Conservation (phyloP, 2,797 vertebrate species). For the Australoheros facetus region DNA sequence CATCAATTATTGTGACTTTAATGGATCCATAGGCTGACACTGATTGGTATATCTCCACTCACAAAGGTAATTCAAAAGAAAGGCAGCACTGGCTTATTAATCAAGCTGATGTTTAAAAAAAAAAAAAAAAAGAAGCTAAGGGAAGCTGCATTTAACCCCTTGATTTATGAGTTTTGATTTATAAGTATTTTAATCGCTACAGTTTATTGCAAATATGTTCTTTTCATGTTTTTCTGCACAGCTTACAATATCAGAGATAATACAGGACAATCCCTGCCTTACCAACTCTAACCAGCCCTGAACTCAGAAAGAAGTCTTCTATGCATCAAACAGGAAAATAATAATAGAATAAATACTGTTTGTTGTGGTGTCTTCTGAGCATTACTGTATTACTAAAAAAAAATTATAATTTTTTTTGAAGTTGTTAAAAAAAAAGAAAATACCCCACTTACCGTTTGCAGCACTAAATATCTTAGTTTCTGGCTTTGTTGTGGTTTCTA, state of each 20-base stretch:
- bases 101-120: accelerated
- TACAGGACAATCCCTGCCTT: not conserved
- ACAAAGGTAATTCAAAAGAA: not conserved
- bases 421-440: not conserved
- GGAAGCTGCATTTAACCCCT: not conserved
- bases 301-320: not conserved
- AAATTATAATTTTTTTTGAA: not conserved
- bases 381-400: not conserved
- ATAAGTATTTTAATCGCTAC: not conserved
- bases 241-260: not conserved
- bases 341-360: not conserved
- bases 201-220: not conserved
- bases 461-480: constrained; percentile 6
- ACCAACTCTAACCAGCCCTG: accelerated
- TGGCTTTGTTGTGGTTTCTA: not conserved
- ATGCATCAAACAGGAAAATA: not conserved
- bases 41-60: not conserved
- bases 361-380: not conserved
- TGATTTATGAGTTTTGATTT: not conserved
- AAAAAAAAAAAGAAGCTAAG: not conserved
- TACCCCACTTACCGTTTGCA: not conserved
- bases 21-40: not conserved
- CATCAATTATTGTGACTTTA: not conserved
- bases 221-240: not conserved
- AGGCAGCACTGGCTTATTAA: not conserved